A percentile compares a stretch with the other conserved stretches of the same genome.
These are phyloP conservation scores for Cuculus canorus DNA, from an alignment of 2,797 vertebrate genomes.

Conservation along the genomic window DNA sequence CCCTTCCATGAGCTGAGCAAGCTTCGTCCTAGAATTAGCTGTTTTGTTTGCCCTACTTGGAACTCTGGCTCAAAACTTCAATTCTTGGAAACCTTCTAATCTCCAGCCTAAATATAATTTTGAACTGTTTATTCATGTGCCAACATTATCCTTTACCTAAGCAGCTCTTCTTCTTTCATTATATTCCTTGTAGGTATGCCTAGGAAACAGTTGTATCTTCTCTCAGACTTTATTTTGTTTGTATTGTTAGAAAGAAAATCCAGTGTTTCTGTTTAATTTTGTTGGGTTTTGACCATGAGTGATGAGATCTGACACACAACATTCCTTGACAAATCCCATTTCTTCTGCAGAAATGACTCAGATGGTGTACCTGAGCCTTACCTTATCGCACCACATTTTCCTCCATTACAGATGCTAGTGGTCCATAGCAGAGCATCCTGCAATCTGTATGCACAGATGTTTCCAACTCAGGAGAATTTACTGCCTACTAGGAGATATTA, in stretches of 20 bases:
- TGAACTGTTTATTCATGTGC: background rate
- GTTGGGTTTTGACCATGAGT: background rate
- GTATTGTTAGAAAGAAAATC: background rate
- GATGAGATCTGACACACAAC: background rate
- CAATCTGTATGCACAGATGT: background rate
- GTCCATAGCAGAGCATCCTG: background rate
- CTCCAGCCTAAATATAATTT: background rate
- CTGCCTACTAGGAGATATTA: background rate
- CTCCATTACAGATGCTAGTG: background rate
- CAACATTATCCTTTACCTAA: background rate
- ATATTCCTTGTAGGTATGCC: background rate
- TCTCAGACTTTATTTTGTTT: background rate
- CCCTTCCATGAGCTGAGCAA: background rate
- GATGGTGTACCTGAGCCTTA: background rate
- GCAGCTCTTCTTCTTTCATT: background rate
- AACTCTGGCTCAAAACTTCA: background rate
- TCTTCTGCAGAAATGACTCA: background rate
- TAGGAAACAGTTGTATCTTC: background rate
- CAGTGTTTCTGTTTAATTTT: background rate
- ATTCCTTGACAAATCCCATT: background rate
- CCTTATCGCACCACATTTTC: background rate
- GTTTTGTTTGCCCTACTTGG: background rate
- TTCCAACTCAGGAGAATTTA: background rate
- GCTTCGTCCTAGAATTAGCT: background rate
- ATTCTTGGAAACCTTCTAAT: background rate